Percentiles rank a stretch among this genome's conserved stretches.
Conservation (phyloP, 1,140 invertebrate genomes). For the Ceratosolen fusciceps region DNA sequence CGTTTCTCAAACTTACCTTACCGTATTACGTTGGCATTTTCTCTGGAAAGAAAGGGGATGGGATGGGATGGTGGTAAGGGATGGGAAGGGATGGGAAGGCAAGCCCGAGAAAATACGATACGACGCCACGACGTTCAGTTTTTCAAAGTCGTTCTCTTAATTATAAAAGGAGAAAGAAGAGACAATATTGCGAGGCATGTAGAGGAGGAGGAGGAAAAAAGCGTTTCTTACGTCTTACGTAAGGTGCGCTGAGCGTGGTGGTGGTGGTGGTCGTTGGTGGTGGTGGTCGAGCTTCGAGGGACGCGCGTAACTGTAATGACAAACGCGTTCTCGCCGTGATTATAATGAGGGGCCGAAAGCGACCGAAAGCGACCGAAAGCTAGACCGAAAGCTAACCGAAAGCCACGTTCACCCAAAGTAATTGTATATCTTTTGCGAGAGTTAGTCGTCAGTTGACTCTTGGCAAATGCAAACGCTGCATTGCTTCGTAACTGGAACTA, state of each 20-base stretch:
- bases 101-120: not conserved
- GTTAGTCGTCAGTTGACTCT: not conserved
- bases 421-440: not conserved
- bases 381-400: no score
- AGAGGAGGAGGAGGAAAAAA: no score
- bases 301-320: slow-evolving; percentile 2
- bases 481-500: not conserved
- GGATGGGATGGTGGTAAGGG: no score
- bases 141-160: not conserved
- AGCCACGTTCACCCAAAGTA: not conserved
- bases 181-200: not conserved
- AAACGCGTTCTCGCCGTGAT: slow-evolving; percentile 4
- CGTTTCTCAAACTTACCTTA: not conserved
- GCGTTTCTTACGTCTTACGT: not conserved
- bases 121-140: not conserved
- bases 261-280: no score
- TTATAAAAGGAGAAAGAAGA: not conserved
- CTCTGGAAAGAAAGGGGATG: not conserved
- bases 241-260: not conserved
- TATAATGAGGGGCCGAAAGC: not conserved
- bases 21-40: not conserved
- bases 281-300: not conserved
- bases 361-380: no score
- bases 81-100: not conserved
- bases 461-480: not conserved